These are phyloP conservation scores for Pteropus rufus DNA, from an alignment of 2,797 vertebrate species.

Conservation along the genomic window DNA sequence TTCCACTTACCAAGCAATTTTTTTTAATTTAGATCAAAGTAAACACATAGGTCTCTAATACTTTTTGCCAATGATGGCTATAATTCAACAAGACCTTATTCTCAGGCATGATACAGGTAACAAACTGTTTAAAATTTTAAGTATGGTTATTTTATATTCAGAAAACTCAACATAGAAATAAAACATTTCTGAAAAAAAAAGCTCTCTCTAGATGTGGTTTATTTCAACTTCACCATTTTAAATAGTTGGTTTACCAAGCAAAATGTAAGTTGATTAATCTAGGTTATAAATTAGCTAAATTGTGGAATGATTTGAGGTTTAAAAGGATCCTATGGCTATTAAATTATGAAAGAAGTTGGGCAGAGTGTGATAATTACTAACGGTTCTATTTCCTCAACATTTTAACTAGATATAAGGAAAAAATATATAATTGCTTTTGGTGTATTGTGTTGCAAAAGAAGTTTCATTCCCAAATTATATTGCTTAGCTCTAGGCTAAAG, in stretches of 20 bases:
- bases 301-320: conserved; percentile 38
- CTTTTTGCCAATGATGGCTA: neutral
- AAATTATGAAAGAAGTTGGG: conserved; percentile 20
- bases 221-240: conserved; percentile 42
- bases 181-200: conserved; percentile 28
- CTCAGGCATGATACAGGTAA: neutral
- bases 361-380: conserved; percentile 19
- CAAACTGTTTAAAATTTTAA: neutral
- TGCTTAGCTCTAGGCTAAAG: conserved; percentile 52
- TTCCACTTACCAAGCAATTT: neutral
- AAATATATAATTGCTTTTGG: conserved; percentile 43
- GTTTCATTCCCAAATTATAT: conserved; percentile 38
- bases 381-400: conserved; percentile 22
- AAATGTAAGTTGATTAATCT: conserved; percentile 20
- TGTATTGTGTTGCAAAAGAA: neutral
- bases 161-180: neutral
- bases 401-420: conserved; percentile 9
- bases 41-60: neutral
- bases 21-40: neutral
- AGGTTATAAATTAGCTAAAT: conserved; percentile 31
- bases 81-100: neutral
- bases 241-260: neutral
- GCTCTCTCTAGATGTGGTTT: neutral
- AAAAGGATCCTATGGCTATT: conserved; percentile 13
- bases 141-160: conserved; percentile 17